These are phyloP conservation scores for Epinotia demarniana DNA, from an alignment of 2,888 invertebrate genomes.

Conservation along the genomic window DNA sequence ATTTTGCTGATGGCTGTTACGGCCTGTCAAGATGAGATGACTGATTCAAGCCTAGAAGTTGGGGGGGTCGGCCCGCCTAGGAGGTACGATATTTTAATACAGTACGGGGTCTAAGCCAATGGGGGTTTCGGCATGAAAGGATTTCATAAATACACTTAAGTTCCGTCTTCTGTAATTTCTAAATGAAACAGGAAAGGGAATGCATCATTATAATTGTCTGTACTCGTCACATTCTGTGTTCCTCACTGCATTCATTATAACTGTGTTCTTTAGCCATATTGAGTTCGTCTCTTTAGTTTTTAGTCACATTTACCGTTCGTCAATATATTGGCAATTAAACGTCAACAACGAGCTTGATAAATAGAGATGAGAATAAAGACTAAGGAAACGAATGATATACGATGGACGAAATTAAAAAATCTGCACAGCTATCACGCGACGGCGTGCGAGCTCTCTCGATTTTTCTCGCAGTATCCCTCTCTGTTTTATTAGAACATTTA, in stretches of 20 bases:
- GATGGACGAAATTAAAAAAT: too few species aligned
- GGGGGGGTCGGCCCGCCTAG: conserved; percentile 37
- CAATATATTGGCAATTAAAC: too few species aligned
- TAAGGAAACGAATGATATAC: too few species aligned
- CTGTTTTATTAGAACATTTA: too few species aligned
- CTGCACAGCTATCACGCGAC: too few species aligned
- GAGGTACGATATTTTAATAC: conserved; percentile 35
- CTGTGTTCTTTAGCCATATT: too few species aligned
- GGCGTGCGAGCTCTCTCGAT: too few species aligned
- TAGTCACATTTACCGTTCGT: too few species aligned
- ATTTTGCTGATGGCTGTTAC: conserved; percentile 41
- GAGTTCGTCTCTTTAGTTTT: too few species aligned
- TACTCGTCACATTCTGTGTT: background rate
- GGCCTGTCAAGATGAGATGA: conserved; percentile 36
- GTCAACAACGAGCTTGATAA: too few species aligned
- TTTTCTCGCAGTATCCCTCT: too few species aligned
- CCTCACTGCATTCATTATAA: background rate
- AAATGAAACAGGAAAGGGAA: background rate
- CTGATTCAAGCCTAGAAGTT: conserved; percentile 38
- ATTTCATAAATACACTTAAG: background rate
- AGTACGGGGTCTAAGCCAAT: background rate
- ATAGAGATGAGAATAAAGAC: too few species aligned
- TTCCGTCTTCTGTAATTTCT: background rate
- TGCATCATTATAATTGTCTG: background rate
- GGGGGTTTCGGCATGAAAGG: background rate